Evolutionary conservation across 2,888 invertebrate genomes (phyloP), one percentile per base, ranked within the genome.

Genomic region (Aricia artaxerxes): DNA sequence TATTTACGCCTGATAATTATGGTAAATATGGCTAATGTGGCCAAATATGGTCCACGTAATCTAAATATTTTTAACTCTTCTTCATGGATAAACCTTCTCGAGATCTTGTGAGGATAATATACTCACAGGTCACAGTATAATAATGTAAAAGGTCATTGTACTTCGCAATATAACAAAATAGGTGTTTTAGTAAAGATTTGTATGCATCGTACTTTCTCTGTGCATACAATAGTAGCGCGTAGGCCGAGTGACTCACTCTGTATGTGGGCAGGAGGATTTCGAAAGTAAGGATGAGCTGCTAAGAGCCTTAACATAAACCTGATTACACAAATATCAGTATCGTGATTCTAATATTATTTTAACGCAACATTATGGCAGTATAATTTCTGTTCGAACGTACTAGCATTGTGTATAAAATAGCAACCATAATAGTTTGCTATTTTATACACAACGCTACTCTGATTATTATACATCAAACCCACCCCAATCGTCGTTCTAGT

Each of bases 141-240:
- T 69, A 69, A 69, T 69, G 35, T 69, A 35, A 69, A 16, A 69
- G 69, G 69, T 69, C 35, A 69, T 38, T 38, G 35, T 35, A 35
- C 69, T 38, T 69, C 35, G 69, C 69, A 13, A 69, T 69, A 69
- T 38, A 69, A 31, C 64, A 69, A 38, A 69, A 69, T 69, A 69
- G 64, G 35, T 38, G 69, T 69, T 69, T 69, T 69, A 35, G 35
- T 35, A 69, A 35, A 69, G 35, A 69, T 69, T 69, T 69, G 69
- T 69, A 69, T 69, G 69, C 69, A 69, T 69, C 69, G 69, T 69
- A 69, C 69, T 69, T 69, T 69, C 69, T 69, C 69, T 69, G 69
- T 73, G 73, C 44, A 73, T 44, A 73, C 73, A 73, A 73, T 73
- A 44, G 73, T 24, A 3, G 73, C 69, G 73, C 40, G 73, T 73